These are phyloP conservation scores for Pissodes strobi DNA, from an alignment of 1,140 invertebrate genomes.

Conservation along the genomic window DNA sequence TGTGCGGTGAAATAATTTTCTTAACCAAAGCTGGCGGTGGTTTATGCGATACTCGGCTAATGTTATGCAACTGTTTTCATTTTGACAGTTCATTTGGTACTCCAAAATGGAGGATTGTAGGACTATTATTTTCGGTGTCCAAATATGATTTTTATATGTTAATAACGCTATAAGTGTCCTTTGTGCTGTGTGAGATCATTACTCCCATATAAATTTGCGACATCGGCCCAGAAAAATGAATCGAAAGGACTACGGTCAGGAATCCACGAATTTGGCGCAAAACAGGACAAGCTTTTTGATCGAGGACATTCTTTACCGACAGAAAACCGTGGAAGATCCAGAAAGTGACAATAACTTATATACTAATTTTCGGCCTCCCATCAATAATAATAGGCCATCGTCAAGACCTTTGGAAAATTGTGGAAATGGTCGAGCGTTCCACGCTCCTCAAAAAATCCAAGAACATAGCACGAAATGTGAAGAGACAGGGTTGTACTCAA, in stretches of 20 bases:
- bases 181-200: neutral
- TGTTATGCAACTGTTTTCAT: too few species aligned
- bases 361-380: neutral
- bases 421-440: slow-evolving; percentile 13
- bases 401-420: slow-evolving; percentile 6
- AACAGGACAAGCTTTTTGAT: slow-evolving; percentile 74
- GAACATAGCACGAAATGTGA: slow-evolving; percentile 22
- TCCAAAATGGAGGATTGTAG: too few species aligned
- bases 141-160: too few species aligned
- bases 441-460: slow-evolving; percentile 33
- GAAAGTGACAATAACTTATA: slow-evolving; percentile 1
- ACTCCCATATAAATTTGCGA: too few species aligned
- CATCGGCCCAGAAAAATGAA: slow-evolving; percentile 24
- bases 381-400: neutral
- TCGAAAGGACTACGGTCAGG: slow-evolving; percentile 28
- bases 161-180: neutral
- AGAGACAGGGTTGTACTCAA: slow-evolving; percentile 16
- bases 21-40: too few species aligned
- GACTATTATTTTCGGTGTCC: too few species aligned
- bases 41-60: too few species aligned
- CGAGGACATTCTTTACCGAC: slow-evolving; percentile 77
- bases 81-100: too few species aligned
- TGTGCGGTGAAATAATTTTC: too few species aligned
- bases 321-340: slow-evolving; percentile 56
- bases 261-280: slow-evolving; percentile 37